Evolutionary conservation across 2,113 vertebrate species (phyloP).

Genomic region (Thunnus maccoyii): DNA sequence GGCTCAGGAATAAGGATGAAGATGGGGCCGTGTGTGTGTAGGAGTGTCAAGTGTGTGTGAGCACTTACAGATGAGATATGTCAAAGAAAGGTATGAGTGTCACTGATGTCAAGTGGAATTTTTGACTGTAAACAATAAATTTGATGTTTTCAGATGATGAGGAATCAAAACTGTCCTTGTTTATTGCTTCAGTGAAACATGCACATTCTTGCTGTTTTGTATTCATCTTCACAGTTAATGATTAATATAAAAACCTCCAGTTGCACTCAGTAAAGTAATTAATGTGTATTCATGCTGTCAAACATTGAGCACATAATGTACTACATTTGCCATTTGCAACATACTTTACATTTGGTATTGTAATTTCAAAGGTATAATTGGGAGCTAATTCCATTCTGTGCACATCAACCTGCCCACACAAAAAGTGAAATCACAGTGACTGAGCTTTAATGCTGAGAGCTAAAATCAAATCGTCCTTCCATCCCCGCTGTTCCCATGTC

Average conservation of each 20-base stretch:
- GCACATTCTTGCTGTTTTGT: no score
- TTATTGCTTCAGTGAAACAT: neutral
- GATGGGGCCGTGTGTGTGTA: neutral
- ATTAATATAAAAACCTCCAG: neutral
- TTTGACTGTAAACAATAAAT: neutral
- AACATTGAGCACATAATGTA: neutral
- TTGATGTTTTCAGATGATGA: neutral
- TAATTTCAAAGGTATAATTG: constrained; percentile 46
- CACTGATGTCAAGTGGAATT: constrained; percentile 13
- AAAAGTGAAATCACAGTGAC: constrained; percentile 38
- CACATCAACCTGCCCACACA: constrained; percentile 53
- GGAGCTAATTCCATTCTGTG: constrained; percentile 41
- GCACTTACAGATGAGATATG: constrained; percentile 24
- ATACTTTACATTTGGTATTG: constrained; percentile 12
- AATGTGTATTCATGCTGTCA: neutral
- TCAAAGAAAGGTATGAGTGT: neutral
- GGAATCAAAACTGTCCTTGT: neutral
- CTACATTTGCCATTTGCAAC: neutral
- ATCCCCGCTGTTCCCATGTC: constrained; percentile 33
- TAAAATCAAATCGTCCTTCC: constrained; percentile 53
- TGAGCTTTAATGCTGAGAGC: constrained; percentile 56
- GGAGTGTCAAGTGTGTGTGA: constrained; percentile 12
- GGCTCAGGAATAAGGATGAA: constrained; percentile 45
- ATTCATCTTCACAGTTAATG: neutral
- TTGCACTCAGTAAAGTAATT: neutral